Evolutionary conservation across 2,797 vertebrate species (phyloP).

Genomic region (Enteromius mattozi): DNA sequence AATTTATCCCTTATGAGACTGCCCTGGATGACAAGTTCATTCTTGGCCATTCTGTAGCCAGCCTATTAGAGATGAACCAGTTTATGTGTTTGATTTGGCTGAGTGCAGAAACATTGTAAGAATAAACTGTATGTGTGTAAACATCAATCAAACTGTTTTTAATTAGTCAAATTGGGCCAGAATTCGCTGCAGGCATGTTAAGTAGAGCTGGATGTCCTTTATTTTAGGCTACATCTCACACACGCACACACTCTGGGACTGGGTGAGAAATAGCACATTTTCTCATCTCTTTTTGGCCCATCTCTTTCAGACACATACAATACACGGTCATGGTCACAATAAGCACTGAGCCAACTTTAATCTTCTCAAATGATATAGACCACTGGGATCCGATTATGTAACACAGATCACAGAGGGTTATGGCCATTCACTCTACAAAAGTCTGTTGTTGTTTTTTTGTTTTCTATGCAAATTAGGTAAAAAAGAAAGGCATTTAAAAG

Average conservation of each 20-base stretch:
- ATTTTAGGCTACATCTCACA: constrained; percentile 26
- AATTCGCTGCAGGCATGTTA: constrained; percentile 42
- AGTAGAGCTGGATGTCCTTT: constrained; percentile 29
- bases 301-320: constrained; percentile 14
- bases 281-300: constrained; percentile 10
- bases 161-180: constrained; percentile 49
- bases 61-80: constrained; percentile 28
- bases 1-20: constrained; percentile 6
- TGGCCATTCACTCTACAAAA: constrained; percentile 18
- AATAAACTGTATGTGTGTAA: constrained; percentile 15
- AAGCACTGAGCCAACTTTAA: constrained; percentile 49
- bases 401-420: constrained; percentile 36
- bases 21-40: constrained; percentile 19
- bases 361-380: constrained; percentile 50
- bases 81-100: constrained; percentile 18
- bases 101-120: constrained; percentile 19
- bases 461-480: neutral
- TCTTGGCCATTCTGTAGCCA: constrained; percentile 29
- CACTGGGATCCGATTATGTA: constrained; percentile 54
- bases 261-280: constrained; percentile 1
- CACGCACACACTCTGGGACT: neutral
- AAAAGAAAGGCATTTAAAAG: neutral
- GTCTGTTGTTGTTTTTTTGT: neutral
- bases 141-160: constrained; percentile 34
- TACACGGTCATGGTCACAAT: constrained; percentile 38